Percentiles rank a stretch among this genome's conserved stretches.
Evolutionary conservation across 1,140 invertebrate genomes (phyloP).

Genomic region (Solenopsis invicta): DNA sequence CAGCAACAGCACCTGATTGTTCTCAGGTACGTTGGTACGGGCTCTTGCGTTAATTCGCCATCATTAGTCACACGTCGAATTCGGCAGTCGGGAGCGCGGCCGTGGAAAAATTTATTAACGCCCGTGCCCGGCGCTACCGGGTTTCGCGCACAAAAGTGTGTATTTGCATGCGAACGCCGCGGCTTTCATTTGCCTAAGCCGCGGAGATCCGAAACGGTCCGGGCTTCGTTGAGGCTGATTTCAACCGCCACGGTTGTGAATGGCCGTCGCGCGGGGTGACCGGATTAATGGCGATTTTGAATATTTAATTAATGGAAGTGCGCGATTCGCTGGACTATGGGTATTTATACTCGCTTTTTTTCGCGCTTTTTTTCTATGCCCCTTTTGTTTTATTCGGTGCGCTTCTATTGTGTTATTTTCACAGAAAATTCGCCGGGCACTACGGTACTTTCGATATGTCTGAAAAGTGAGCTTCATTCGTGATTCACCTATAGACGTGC

Average conservation of each 20-base stretch:
- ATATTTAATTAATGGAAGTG: slow-evolving; percentile 80
- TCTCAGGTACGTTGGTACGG: slow-evolving; percentile 60
- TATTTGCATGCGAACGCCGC: slow-evolving; percentile 79
- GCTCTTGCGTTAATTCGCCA: slow-evolving; percentile 74
- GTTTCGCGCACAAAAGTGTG: slow-evolving; percentile 77
- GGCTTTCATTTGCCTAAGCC: slow-evolving; percentile 80
- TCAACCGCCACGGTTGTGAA: slow-evolving; percentile 62
- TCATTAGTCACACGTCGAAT: slow-evolving; percentile 79
- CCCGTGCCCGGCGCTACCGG: slow-evolving; percentile 45
- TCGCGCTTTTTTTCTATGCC: slow-evolving; percentile 2
- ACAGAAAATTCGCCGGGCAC: slow-evolving; percentile 1
- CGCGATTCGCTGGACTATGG: slow-evolving; percentile 40
- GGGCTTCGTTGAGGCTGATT: slow-evolving; percentile 78
- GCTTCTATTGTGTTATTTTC: slow-evolving; percentile 10
- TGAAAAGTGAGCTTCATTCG: slow-evolving; percentile 1
- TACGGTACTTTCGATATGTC: not conserved
- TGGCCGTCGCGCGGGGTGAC: slow-evolving; percentile 19
- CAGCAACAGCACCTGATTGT: slow-evolving; percentile 69
- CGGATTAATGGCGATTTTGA: slow-evolving; percentile 81
- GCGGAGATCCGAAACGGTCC: slow-evolving; percentile 71
- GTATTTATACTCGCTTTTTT: slow-evolving; percentile 59
- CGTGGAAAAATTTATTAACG: slow-evolving; percentile 83
- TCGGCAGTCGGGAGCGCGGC: slow-evolving; percentile 62
- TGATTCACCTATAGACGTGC: not conserved
- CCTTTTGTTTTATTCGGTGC: slow-evolving; percentile 46